Evolutionary conservation across 2,113 vertebrate species (phyloP), one percentile per base, ranked within the genome.

Genomic region (Sphaerodactylus townsendi): DNA sequence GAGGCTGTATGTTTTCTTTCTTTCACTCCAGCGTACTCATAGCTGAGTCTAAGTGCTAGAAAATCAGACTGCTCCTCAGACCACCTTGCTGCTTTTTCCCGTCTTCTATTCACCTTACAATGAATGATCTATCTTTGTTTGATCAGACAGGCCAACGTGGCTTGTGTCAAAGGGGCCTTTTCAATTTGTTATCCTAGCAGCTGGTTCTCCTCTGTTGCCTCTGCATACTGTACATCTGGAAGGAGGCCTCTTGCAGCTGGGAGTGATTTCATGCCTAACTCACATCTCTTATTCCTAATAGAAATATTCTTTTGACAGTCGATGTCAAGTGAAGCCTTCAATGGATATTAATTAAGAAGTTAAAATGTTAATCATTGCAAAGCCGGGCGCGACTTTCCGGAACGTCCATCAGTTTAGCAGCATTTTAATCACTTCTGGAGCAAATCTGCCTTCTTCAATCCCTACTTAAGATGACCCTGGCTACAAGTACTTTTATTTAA

Each of bases 231-330:
- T 94, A 84, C 92, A 94, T 95, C 93, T 96, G 92, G 91, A 95
- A 89, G 94, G 94, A 89, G 88, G 62, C 87, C 94, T 92, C 89
- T 88, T 93, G 91, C 95, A 97, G 95, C 97, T 97, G 95, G 95
- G 92, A 95, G 93, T 90, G 93, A 96, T 97, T 97, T 96, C 89
- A 87, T 85, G 89, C 93, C 93, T 94, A 92, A 93, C 87, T 89
- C 92, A 93, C 78, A 92, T 94, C 92, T 89, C 92, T 79, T 81
- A 79, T 93, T 92, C 90, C 84, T 92, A 90, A 87, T 79, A 93
- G 94, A 95, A 96, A 93, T 94, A 93, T 89, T 85, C 84, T 73
- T 90, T 90, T 93, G 91, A 91, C 89, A 92, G 39, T 85, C 88
- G 85, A 84, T 89, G 87, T 91, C 87, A 92, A 88, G 86, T 80